Evolutionary conservation across 2,797 vertebrate species (phyloP).

Genomic region (Manis crassicaudata): DNA sequence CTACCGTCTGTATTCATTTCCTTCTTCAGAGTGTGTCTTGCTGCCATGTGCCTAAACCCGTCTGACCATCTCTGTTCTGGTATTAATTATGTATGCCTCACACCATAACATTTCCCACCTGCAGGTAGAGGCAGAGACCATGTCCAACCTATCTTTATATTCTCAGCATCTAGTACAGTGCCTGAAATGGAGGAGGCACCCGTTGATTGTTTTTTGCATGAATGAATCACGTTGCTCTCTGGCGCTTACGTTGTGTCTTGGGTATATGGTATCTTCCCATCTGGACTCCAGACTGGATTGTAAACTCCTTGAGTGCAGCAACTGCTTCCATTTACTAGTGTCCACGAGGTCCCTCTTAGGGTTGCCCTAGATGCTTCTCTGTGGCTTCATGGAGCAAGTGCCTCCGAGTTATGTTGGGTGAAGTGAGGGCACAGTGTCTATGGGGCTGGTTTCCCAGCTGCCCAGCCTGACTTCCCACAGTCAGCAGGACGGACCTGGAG

Average conservation of each 20-base stretch:
- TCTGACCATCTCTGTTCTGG: neutral
- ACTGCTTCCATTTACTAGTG: neutral
- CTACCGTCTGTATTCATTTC: neutral
- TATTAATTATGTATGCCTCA: neutral
- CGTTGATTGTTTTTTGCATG: neutral
- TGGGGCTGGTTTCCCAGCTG: conserved; percentile 45
- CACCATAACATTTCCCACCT: neutral
- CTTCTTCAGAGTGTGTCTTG: neutral
- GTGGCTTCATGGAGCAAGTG: neutral
- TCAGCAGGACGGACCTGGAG: conserved; percentile 88
- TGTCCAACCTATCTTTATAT: neutral
- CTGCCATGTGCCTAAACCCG: neutral
- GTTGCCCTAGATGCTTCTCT: neutral
- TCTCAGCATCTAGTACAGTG: neutral
- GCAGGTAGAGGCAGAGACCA: neutral
- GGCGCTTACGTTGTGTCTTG: neutral
- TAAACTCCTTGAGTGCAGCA: neutral
- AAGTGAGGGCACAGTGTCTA: neutral
- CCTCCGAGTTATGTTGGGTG: neutral
- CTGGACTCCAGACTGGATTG: neutral
- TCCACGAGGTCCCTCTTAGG: neutral
- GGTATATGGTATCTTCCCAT: neutral
- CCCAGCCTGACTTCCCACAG: conserved; percentile 82
- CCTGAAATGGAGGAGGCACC: neutral
- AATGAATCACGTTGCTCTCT: neutral